Percentiles rank a stretch among this genome's conserved stretches.
Conservation (phyloP, 2,113 vertebrate species). For the Phaethon lepturus region DNA sequence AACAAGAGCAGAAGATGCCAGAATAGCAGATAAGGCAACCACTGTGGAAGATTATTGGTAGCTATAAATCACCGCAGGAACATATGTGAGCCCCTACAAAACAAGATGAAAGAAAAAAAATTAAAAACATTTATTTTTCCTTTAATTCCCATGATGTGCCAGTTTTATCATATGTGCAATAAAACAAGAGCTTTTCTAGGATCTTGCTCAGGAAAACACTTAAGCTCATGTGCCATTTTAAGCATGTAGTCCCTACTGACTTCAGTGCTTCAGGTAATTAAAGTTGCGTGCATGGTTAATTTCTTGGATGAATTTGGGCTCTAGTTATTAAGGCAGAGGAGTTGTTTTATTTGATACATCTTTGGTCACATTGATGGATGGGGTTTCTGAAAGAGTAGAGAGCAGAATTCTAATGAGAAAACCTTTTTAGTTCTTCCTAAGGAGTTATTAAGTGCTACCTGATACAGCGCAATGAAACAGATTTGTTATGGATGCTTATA, state of each 20-base stretch:
- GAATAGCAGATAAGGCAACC: background rate
- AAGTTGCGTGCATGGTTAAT: background rate
- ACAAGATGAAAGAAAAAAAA: background rate
- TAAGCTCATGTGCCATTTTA: background rate
- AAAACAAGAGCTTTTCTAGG: background rate
- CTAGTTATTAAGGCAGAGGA: background rate
- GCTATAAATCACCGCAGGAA: conserved; percentile 7
- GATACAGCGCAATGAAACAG: background rate
- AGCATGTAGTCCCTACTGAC: background rate
- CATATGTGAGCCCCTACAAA: conserved; percentile 15
- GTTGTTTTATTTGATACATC: background rate
- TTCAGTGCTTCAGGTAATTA: background rate
- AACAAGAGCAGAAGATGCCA: conserved; percentile 23
- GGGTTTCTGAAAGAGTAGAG: background rate
- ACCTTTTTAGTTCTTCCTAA: background rate
- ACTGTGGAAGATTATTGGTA: conserved; percentile 5
- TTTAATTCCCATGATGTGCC: background rate
- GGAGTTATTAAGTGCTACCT: background rate
- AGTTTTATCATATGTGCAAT: background rate
- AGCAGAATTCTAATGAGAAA: background rate
- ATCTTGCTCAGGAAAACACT: background rate
- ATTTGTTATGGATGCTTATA: background rate
- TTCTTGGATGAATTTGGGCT: background rate
- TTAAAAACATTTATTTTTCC: background rate
- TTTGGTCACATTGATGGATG: background rate